Percentiles rank a stretch among this genome's conserved stretches.
phyloP scores from a whole-genome alignment of 1,140 invertebrate genomes.

The Colletes gigas region DNA sequence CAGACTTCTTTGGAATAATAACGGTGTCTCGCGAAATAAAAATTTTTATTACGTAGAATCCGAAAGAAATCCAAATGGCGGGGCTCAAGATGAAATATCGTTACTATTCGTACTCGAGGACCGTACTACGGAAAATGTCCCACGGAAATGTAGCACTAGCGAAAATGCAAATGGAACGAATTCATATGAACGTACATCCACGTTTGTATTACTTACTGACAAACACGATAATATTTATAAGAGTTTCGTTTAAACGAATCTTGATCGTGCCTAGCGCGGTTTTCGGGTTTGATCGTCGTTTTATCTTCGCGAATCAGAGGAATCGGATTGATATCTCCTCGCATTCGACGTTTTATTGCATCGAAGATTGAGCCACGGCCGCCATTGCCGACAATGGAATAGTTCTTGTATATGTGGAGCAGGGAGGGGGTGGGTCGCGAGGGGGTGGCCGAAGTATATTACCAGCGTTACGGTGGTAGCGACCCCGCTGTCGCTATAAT shows the following conservation, averaged over 20 bases:
- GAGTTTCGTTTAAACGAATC: background rate
- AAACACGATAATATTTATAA: too few relatives aligned
- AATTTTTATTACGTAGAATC: background rate
- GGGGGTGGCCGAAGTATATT: constrained; percentile 62
- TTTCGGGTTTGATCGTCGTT: background rate
- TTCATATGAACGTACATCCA: too few relatives aligned
- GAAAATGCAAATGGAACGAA: too few relatives aligned
- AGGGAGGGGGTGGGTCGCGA: constrained; percentile 38
- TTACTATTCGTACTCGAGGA: background rate
- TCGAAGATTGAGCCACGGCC: constrained; percentile 19
- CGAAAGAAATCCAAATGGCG: too few relatives aligned
- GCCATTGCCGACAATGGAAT: constrained; percentile 37
- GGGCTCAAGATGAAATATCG: too few relatives aligned
- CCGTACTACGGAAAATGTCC: too few relatives aligned
- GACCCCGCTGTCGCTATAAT: constrained; percentile 79
- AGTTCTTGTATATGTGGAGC: constrained; percentile 27
- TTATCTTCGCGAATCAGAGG: background rate
- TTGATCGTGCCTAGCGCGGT: background rate
- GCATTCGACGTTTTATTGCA: background rate
- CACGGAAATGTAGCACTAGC: too few relatives aligned
- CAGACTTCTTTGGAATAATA: background rate
- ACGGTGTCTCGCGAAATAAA: background rate
- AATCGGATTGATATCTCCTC: background rate
- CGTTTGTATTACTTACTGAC: too few relatives aligned
- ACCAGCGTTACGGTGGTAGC: constrained; percentile 64